These are phyloP conservation scores for Alcedo quadribrachys DNA, from an alignment of 2,797 vertebrate species.

Conservation along the genomic window DNA sequence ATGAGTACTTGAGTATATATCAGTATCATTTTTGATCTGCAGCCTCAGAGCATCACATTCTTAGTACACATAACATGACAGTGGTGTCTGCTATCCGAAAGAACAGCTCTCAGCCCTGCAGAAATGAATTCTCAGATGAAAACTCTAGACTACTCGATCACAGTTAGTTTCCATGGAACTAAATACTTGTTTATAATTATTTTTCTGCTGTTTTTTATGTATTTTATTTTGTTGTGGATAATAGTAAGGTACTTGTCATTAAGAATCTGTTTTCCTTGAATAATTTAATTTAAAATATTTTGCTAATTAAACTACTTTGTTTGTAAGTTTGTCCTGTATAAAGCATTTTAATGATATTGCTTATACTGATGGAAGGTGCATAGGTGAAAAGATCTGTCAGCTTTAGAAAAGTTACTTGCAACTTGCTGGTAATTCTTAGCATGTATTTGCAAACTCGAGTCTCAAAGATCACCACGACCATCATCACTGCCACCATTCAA, in stretches of 20 bases:
- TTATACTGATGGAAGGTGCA: not conserved
- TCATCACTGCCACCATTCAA: not conserved
- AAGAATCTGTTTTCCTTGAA: constrained; percentile 57
- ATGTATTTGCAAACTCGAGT: constrained; percentile 11
- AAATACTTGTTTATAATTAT: constrained; percentile 19
- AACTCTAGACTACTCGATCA: constrained; percentile 54
- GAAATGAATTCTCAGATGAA: constrained; percentile 62
- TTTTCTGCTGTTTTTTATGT: constrained; percentile 27
- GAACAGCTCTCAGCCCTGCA: constrained; percentile 46
- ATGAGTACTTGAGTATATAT: constrained; percentile 33
- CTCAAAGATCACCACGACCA: not conserved
- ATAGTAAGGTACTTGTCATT: constrained; percentile 8
- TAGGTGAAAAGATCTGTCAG: not conserved
- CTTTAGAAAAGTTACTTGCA: constrained; percentile 16
- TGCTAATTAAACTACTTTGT: not conserved
- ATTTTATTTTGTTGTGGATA: constrained; percentile 9
- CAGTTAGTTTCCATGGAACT: not conserved
- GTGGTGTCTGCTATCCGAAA: constrained; percentile 10
- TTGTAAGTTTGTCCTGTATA: constrained; percentile 29
- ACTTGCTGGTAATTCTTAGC: constrained; percentile 2
- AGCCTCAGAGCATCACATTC: constrained; percentile 4
- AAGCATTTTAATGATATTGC: not conserved
- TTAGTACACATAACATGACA: not conserved
- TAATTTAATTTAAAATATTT: constrained; percentile 41
- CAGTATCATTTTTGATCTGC: constrained; percentile 13